These are phyloP conservation scores for Apodemia zela DNA, from an alignment of 2,888 invertebrate genomes.

Conservation along the genomic window DNA sequence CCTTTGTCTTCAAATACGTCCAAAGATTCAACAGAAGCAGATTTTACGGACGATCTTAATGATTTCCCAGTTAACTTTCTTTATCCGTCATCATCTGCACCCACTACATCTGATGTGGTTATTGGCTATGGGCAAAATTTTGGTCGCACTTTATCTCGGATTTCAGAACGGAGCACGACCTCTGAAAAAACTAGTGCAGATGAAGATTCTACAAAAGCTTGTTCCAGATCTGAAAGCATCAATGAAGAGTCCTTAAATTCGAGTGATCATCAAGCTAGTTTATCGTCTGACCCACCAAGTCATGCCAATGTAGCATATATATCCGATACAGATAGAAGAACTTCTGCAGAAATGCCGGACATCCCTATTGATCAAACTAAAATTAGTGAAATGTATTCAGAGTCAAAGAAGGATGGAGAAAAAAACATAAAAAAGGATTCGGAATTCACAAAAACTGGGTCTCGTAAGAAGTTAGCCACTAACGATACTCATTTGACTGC, in stretches of 20 bases:
- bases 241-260: conserved; percentile 92
- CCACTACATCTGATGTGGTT: conserved; percentile 83
- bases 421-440: conserved; percentile 44
- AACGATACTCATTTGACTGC: conserved; percentile 48
- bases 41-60: conserved; percentile 87
- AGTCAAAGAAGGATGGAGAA: conserved; percentile 72
- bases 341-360: conserved; percentile 92
- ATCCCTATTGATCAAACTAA: conserved; percentile 88
- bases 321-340: conserved; percentile 88
- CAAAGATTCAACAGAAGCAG: conserved; percentile 81
- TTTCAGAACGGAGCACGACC: conserved; percentile 93
- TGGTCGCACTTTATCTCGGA: conserved; percentile 89
- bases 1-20: conserved; percentile 71
- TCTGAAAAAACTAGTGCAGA: conserved; percentile 93
- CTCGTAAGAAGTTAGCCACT: conserved; percentile 50
- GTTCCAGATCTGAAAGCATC: conserved; percentile 90
- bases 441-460: conserved; percentile 50
- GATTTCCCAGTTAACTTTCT: conserved; percentile 88
- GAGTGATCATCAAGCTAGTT: conserved; percentile 91
- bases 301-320: conserved; percentile 87
- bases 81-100: conserved; percentile 83
- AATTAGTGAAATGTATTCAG: conserved; percentile 78
- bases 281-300: conserved; percentile 91
- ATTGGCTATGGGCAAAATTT: conserved; percentile 87
- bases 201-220: conserved; percentile 92